phyloP scores from a whole-genome alignment of 2,888 invertebrate genomes.

The Sceliomorpha sp. region DNA sequence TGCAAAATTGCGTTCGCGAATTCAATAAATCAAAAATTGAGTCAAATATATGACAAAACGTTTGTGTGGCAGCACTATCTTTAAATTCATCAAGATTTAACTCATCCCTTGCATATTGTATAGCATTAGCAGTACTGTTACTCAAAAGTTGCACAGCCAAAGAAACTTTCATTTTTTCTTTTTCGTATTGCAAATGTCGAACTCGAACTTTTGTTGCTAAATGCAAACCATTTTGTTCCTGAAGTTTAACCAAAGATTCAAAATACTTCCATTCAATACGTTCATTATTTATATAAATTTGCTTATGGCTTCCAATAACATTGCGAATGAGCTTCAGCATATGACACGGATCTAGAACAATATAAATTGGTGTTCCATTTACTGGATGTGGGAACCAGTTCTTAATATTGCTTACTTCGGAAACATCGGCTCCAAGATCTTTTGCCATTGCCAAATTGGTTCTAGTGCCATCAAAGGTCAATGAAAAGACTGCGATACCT shows the following conservation, averaged over 20 bases:
- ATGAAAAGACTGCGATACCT: constrained; percentile 7
- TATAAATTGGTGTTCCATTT: constrained; percentile 7
- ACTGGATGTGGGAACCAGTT: not conserved
- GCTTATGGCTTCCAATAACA: constrained; percentile 26
- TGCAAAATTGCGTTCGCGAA: constrained; percentile 32
- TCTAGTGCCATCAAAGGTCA: constrained; percentile 14
- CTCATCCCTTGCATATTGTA: constrained; percentile 29
- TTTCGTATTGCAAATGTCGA: constrained; percentile 29
- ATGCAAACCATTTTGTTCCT: constrained; percentile 9
- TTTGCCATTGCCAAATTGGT: constrained; percentile 6
- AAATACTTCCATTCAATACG: constrained; percentile 12
- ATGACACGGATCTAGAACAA: constrained; percentile 46
- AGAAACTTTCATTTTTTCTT: constrained; percentile 59
- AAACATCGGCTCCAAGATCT: not conserved
- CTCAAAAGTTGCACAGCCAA: constrained; percentile 60
- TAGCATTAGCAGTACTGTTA: constrained; percentile 53
- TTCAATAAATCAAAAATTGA: constrained; percentile 62
- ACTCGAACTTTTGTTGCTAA: constrained; percentile 11
- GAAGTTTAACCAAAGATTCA: not conserved
- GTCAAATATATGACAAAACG: constrained; percentile 54
- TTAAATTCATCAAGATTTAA: constrained; percentile 31
- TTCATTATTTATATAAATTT: constrained; percentile 11
- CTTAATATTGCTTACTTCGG: not conserved
- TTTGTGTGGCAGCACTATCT: constrained; percentile 38
- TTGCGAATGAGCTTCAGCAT: constrained; percentile 45